Conservation (phyloP, 2,113 vertebrate species). For the Pseudolaguvia tuberculata region DNA sequence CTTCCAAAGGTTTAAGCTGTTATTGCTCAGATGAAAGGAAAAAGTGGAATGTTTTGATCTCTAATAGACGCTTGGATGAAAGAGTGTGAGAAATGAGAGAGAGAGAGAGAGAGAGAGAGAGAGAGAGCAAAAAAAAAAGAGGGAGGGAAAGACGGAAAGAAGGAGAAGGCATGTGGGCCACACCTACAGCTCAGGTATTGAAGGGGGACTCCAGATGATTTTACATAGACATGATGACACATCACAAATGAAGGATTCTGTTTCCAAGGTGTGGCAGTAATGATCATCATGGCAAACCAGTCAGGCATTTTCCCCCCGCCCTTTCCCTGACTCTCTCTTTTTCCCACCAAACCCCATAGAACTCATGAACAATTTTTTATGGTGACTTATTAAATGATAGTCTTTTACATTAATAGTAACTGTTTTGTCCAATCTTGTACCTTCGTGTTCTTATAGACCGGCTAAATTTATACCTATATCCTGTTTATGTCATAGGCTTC, state of each 20-base stretch:
- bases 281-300: neutral
- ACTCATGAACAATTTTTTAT: neutral
- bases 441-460: too few species aligned
- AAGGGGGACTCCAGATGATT: constrained; percentile 10
- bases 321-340: neutral
- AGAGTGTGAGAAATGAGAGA: constrained; percentile 1
- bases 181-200: constrained; percentile 25
- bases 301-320: neutral
- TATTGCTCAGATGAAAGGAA: constrained; percentile 23
- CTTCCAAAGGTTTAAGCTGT: neutral
- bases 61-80: constrained; percentile 1
- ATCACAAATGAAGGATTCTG: neutral
- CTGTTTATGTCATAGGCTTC: neutral
- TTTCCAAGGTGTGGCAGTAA: constrained; percentile 17
- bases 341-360: neutral
- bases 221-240: neutral
- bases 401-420: neutral
- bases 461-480: neutral
- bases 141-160: neutral
- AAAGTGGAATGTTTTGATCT: constrained; percentile 34
- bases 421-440: neutral
- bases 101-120: neutral
- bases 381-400: neutral
- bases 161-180: constrained; percentile 22
- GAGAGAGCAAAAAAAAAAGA: neutral